A percentile compares a stretch with the other conserved stretches of the same genome.
phyloP scores from a whole-genome alignment of 2,113 vertebrate species.

The Galeopterus variegatus region DNA sequence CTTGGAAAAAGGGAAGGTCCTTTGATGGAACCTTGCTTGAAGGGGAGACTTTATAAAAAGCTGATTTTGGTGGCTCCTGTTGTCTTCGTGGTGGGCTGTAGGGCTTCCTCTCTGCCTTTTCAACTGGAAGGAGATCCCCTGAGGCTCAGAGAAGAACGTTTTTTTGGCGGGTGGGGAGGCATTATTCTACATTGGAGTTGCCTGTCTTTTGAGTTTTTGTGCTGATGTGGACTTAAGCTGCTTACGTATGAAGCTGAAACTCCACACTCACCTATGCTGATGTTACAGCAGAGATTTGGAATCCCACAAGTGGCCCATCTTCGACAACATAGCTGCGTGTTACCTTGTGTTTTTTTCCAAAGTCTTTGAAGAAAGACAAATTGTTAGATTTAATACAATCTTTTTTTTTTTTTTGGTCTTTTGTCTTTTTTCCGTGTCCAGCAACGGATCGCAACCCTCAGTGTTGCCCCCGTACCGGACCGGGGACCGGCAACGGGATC shows the following conservation, averaged over 20 bases:
- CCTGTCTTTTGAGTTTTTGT: slow-evolving; percentile 26
- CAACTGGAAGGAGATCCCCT: slow-evolving; percentile 53
- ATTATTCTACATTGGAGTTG: slow-evolving; percentile 63
- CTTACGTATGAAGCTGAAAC: slow-evolving; percentile 77
- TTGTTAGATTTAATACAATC: slow-evolving; percentile 67
- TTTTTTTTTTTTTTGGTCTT: no score
- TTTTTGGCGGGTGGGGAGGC: background rate
- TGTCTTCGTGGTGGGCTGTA: background rate
- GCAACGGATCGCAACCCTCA: no score
- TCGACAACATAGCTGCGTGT: slow-evolving; percentile 76
- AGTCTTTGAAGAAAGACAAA: slow-evolving; percentile 71
- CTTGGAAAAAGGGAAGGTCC: background rate
- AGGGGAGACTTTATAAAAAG: background rate
- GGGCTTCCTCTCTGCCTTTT: slow-evolving; percentile 59
- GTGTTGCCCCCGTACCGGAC: no score
- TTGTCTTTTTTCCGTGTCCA: no score
- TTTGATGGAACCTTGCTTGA: background rate
- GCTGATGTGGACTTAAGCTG: slow-evolving; percentile 74
- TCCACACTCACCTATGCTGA: slow-evolving; percentile 68
- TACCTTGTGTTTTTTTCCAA: slow-evolving; percentile 66
- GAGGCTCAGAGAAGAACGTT: slow-evolving; percentile 42
- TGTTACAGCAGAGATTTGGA: slow-evolving; percentile 77
- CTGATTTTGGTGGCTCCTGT: background rate
- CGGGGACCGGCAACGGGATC: no score
- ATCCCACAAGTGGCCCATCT: slow-evolving; percentile 68